phyloP scores from a whole-genome alignment of 2,113 vertebrate species.

The Tychaedon coryphoeus region DNA sequence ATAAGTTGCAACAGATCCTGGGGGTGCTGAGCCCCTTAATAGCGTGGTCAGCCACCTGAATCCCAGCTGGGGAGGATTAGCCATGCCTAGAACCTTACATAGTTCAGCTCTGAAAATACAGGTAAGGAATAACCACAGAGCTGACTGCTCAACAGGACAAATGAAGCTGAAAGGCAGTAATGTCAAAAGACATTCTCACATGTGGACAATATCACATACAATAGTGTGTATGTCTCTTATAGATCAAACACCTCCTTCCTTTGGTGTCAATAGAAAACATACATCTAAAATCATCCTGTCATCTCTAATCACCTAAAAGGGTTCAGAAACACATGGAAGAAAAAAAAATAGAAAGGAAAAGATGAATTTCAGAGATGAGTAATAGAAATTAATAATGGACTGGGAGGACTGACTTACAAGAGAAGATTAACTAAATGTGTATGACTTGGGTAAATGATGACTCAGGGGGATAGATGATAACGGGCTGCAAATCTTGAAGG shows the following conservation, averaged over 20 bases:
- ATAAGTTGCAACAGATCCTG: neutral
- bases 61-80: neutral
- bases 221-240: neutral
- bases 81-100: neutral
- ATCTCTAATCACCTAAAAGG: neutral
- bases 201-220: neutral
- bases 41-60: neutral
- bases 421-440: neutral
- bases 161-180: neutral
- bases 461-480: neutral
- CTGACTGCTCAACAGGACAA: neutral
- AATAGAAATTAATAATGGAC: neutral
- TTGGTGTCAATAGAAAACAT: neutral
- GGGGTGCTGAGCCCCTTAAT: neutral
- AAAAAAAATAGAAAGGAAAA: neutral
- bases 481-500: neutral
- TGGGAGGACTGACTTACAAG: neutral
- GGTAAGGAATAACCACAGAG: neutral
- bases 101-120: neutral
- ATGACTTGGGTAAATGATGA: neutral
- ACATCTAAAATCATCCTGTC: neutral
- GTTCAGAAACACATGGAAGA: neutral
- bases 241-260: neutral
- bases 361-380: neutral
- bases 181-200: neutral